phyloP scores from a whole-genome alignment of 2,797 vertebrate genomes.

The Esox masquinongy region DNA sequence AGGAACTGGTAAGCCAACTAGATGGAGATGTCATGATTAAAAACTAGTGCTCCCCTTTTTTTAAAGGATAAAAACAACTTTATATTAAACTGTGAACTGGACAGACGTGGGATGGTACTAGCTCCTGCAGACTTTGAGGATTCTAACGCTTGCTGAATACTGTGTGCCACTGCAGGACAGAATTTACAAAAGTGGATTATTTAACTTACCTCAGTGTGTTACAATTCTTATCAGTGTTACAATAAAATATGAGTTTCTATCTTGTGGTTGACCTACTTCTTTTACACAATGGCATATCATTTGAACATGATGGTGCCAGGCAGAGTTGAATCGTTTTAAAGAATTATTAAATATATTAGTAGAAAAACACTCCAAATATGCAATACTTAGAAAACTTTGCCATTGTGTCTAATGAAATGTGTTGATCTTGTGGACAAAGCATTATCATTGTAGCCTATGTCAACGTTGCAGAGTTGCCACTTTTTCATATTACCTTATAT shows the following conservation, averaged over 20 bases:
- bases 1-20: constrained; percentile 5
- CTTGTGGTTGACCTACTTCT: constrained; percentile 10
- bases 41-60: constrained; percentile 1
- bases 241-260: constrained; percentile 87
- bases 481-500: background rate
- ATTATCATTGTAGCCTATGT: background rate
- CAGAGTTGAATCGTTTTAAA: background rate
- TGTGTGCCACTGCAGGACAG: constrained; percentile 67
- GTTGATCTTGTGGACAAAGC: background rate
- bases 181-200: constrained; percentile 81
- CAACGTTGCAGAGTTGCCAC: background rate
- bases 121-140: constrained; percentile 64
- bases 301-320: background rate
- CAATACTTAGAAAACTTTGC: background rate
- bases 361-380: background rate
- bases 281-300: background rate
- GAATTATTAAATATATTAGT: background rate
- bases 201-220: constrained; percentile 96
- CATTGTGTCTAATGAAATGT: background rate
- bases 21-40: constrained; percentile 12
- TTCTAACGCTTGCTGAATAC: constrained; percentile 62
- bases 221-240: constrained; percentile 89
- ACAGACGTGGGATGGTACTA: constrained; percentile 30
- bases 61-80: constrained; percentile 8
- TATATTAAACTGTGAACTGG: constrained; percentile 40